Evolutionary conservation across 2,888 invertebrate genomes (phyloP).

Genomic region (Diaprepes abbreviatus): DNA sequence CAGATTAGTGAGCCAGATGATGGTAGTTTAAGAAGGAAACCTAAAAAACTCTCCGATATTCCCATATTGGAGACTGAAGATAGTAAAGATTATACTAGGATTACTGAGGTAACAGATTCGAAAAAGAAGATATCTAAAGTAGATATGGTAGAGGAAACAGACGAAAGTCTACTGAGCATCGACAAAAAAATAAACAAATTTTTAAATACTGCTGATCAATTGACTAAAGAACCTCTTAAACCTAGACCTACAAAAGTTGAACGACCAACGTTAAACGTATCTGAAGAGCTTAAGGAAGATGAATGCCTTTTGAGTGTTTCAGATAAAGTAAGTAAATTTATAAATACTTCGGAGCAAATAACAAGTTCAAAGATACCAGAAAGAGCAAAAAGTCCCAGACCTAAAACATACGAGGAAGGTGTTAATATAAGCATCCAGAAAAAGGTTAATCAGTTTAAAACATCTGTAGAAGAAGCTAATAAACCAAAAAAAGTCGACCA

Average conservation of each 20-base stretch:
- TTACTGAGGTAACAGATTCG: slow-evolving; percentile 59
- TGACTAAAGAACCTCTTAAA: slow-evolving; percentile 58
- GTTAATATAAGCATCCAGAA: slow-evolving; percentile 70
- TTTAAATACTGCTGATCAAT: slow-evolving; percentile 64
- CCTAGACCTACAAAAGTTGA: slow-evolving; percentile 63
- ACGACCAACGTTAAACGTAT: slow-evolving; percentile 70
- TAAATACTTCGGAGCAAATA: slow-evolving; percentile 69
- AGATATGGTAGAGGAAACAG: slow-evolving; percentile 66
- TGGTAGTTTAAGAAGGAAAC: slow-evolving; percentile 66
- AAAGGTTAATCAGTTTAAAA: slow-evolving; percentile 69
- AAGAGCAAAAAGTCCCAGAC: slow-evolving; percentile 62
- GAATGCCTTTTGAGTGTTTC: slow-evolving; percentile 78
- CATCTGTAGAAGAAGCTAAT: slow-evolving; percentile 52
- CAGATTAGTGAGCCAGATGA: slow-evolving; percentile 83
- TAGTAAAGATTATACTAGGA: slow-evolving; percentile 69
- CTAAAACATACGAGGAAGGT: slow-evolving; percentile 60
- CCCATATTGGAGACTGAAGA: slow-evolving; percentile 75
- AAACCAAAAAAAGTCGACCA: slow-evolving; percentile 43
- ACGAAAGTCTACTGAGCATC: slow-evolving; percentile 71
- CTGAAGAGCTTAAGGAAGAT: slow-evolving; percentile 72
- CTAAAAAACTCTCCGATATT: slow-evolving; percentile 67
- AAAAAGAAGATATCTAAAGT: slow-evolving; percentile 60
- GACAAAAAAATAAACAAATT: slow-evolving; percentile 71
- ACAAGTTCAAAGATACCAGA: slow-evolving; percentile 55
- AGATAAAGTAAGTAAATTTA: slow-evolving; percentile 79